phyloP scores from a whole-genome alignment of 2,113 vertebrate species.

The Calyptommatus sinebrachiatus region DNA sequence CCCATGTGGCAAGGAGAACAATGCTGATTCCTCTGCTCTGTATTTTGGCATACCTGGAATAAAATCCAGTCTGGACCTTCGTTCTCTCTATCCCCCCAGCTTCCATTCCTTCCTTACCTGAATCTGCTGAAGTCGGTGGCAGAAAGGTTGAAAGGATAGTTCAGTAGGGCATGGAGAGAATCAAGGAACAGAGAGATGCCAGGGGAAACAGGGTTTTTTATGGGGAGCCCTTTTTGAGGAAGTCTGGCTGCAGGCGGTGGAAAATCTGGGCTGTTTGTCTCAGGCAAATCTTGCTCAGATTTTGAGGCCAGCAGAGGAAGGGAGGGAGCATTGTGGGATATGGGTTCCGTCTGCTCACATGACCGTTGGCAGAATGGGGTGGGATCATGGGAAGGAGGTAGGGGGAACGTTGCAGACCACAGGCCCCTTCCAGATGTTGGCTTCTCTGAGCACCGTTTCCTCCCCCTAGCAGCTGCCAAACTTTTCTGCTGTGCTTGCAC shows the following conservation, averaged over 20 bases:
- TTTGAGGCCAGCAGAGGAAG: too few species aligned
- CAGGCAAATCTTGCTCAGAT: constrained; percentile 12
- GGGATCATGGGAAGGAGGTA: neutral
- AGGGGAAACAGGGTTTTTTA: constrained; percentile 16
- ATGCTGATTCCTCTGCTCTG: too few species aligned
- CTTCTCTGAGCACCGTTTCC: neutral
- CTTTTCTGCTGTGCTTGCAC: too few species aligned
- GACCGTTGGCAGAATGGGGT: neutral
- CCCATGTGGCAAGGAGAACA: too few species aligned
- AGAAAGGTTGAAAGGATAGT: too few species aligned
- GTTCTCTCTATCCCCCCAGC: too few species aligned
- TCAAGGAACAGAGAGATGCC: neutral
- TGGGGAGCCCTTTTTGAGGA: constrained; percentile 36
- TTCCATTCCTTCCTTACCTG: too few species aligned
- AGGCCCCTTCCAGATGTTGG: neutral
- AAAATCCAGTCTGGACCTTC: too few species aligned
- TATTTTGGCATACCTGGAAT: too few species aligned
- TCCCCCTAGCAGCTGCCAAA: too few species aligned
- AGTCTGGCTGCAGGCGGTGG: constrained; percentile 37
- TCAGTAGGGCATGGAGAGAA: neutral
- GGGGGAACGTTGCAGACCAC: too few species aligned
- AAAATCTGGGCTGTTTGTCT: constrained; percentile 36
- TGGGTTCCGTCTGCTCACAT: constrained; percentile 5
- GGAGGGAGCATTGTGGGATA: neutral
- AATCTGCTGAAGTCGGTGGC: too few species aligned